Conservation (phyloP, 2,113 vertebrate genomes). For the Oncorhynchus keta region DNA sequence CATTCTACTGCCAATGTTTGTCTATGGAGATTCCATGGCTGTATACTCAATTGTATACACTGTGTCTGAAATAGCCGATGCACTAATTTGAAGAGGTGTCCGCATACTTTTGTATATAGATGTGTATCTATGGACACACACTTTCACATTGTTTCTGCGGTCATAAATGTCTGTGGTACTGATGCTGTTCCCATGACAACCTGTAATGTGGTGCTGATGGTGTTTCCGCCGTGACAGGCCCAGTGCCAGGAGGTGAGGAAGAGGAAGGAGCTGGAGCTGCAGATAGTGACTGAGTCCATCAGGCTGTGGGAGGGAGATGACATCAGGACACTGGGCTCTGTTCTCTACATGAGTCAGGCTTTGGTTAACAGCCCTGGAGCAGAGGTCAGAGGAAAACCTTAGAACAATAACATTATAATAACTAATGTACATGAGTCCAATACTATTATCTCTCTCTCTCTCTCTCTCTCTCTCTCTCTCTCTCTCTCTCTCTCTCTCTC, state of each 20-base stretch:
- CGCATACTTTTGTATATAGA: background rate
- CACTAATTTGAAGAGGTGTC: no score
- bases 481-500: background rate
- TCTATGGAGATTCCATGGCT: no score
- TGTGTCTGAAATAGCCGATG: no score
- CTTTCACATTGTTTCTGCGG: background rate
- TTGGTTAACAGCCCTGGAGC: conserved; percentile 86
- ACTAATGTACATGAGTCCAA: no score
- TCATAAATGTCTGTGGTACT: background rate
- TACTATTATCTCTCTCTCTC: background rate
- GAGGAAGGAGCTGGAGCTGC: conserved; percentile 93
- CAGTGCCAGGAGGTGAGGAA: conserved; percentile 97
- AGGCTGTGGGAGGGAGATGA: conserved; percentile 96
- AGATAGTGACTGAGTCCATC: conserved; percentile 92
- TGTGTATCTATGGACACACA: conserved; percentile 4
- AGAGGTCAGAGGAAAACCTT: conserved; percentile 38
- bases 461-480: background rate
- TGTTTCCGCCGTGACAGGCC: conserved; percentile 71
- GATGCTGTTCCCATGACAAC: background rate
- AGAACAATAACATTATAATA: background rate
- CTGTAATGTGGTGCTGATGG: background rate
- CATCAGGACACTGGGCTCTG: conserved; percentile 89
- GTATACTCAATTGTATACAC: no score
- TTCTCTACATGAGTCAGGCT: conserved; percentile 96
- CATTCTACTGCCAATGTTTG: no score